These are phyloP conservation scores for Drosophila quasianomalipes DNA, from an alignment of 2,888 invertebrate genomes.

Conservation along the genomic window DNA sequence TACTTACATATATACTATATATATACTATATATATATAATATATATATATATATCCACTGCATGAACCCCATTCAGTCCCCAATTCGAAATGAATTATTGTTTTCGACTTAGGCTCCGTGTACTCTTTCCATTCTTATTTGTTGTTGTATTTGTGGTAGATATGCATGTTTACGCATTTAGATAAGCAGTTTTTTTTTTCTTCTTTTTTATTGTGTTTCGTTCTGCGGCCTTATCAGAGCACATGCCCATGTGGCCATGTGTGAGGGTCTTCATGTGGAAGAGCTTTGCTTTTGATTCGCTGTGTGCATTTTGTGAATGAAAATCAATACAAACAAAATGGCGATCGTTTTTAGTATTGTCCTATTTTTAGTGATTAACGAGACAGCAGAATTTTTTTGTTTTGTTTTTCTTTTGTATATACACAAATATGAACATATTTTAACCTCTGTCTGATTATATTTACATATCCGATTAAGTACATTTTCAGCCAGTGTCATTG, in stretches of 20 bases:
- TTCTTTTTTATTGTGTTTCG: not conserved
- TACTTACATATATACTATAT: not conserved
- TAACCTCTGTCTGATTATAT: not conserved
- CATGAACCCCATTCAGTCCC: conserved; percentile 4
- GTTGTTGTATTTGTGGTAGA: conserved; percentile 33
- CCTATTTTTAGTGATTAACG: conserved; percentile 7
- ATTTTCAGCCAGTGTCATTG: conserved; percentile 36
- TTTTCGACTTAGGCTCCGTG: conserved; percentile 11
- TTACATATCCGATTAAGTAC: not conserved
- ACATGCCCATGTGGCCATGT: conserved; percentile 1
- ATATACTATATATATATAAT: not conserved
- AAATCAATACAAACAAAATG: conserved; percentile 43
- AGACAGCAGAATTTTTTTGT: not conserved
- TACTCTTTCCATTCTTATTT: conserved; percentile 16
- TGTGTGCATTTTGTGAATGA: conserved; percentile 52
- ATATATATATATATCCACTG: not conserved
- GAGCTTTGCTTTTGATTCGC: conserved; percentile 40
- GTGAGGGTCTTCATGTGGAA: not conserved
- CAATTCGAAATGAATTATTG: conserved; percentile 48
- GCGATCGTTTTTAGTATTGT: conserved; percentile 22
- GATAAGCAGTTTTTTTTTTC: conserved; percentile 33
- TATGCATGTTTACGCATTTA: conserved; percentile 52
- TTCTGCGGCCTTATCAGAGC: conserved; percentile 31
- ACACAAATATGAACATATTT: not conserved
- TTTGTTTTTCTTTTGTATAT: not conserved